phyloP scores from a whole-genome alignment of 2,888 invertebrate genomes.

The Cetonia aurata region DNA sequence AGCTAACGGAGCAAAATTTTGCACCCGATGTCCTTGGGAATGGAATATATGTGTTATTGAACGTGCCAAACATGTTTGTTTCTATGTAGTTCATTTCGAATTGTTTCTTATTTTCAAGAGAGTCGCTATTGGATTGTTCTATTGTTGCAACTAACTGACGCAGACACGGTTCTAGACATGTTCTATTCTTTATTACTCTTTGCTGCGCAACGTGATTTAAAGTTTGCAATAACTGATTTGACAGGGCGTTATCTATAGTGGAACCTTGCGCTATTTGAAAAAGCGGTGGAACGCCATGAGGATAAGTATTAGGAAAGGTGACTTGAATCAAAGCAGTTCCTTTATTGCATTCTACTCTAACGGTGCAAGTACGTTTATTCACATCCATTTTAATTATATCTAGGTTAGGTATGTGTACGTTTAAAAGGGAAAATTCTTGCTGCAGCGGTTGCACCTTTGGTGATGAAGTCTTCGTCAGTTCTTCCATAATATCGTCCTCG shows the following conservation, averaged over 20 bases:
- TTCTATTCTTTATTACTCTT: slow-evolving; percentile 85
- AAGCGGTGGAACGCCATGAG: slow-evolving; percentile 74
- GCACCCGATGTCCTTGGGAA: slow-evolving; percentile 96
- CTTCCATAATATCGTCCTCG: slow-evolving; percentile 49
- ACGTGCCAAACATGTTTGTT: slow-evolving; percentile 63
- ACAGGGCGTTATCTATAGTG: slow-evolving; percentile 55
- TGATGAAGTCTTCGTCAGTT: slow-evolving; percentile 50
- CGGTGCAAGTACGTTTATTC: slow-evolving; percentile 71
- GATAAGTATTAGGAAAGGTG: slow-evolving; percentile 81
- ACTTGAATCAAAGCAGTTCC: slow-evolving; percentile 67
- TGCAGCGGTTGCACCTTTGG: slow-evolving; percentile 74
- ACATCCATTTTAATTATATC: slow-evolving; percentile 71
- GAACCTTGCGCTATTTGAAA: slow-evolving; percentile 78
- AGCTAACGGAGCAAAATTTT: slow-evolving; percentile 89
- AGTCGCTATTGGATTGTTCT: slow-evolving; percentile 72
- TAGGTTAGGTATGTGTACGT: slow-evolving; percentile 81
- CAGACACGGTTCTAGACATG: slow-evolving; percentile 90
- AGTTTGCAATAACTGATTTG: slow-evolving; percentile 77
- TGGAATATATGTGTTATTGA: slow-evolving; percentile 86
- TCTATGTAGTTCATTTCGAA: slow-evolving; percentile 54
- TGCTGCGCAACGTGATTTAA: slow-evolving; percentile 85
- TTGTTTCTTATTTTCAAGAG: slow-evolving; percentile 66
- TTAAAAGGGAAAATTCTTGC: slow-evolving; percentile 82
- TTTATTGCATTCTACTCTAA: slow-evolving; percentile 69
- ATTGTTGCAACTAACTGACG: slow-evolving; percentile 76